These are phyloP conservation scores for Patella vulgata DNA, from an alignment of 1,140 invertebrate species.

Conservation along the genomic window DNA sequence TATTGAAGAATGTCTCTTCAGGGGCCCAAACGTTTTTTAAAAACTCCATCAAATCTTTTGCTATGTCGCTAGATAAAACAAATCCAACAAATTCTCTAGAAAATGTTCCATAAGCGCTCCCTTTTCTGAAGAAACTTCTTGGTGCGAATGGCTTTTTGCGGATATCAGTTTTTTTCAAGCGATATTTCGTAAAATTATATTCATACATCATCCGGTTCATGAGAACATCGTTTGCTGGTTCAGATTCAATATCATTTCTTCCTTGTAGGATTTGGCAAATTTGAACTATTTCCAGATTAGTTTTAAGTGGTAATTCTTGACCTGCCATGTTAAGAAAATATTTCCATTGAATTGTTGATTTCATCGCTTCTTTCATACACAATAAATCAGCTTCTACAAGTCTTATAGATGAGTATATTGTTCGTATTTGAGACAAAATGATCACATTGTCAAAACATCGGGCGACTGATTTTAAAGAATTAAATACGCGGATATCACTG, in stretches of 20 bases:
- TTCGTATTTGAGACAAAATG: conserved; percentile 25
- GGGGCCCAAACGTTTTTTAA: conserved; percentile 43
- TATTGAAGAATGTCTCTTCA: conserved; percentile 48
- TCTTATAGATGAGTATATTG: conserved; percentile 31
- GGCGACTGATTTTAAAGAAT: conserved; percentile 23
- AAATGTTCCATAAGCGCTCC: conserved; percentile 44
- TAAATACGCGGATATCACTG: conserved; percentile 13
- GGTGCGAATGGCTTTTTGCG: no score
- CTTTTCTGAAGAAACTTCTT: not conserved
- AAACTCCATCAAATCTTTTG: conserved; percentile 32
- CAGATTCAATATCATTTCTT: conserved; percentile 23
- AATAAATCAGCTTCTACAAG: conserved; percentile 43
- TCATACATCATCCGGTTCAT: no score
- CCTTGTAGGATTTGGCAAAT: conserved; percentile 38
- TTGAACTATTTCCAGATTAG: conserved; percentile 42
- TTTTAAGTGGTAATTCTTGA: conserved; percentile 46
- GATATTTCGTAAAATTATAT: no score
- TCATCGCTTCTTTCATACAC: conserved; percentile 40
- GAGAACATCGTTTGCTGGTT: no score
- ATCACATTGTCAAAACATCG: conserved; percentile 54
- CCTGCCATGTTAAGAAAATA: conserved; percentile 48
- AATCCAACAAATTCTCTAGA: conserved; percentile 41
- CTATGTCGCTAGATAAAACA: conserved; percentile 33
- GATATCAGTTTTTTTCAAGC: no score
- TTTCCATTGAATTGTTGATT: conserved; percentile 26